These are phyloP conservation scores for Ectemnius continuus DNA, from an alignment of 2,888 invertebrate species.

Conservation along the genomic window DNA sequence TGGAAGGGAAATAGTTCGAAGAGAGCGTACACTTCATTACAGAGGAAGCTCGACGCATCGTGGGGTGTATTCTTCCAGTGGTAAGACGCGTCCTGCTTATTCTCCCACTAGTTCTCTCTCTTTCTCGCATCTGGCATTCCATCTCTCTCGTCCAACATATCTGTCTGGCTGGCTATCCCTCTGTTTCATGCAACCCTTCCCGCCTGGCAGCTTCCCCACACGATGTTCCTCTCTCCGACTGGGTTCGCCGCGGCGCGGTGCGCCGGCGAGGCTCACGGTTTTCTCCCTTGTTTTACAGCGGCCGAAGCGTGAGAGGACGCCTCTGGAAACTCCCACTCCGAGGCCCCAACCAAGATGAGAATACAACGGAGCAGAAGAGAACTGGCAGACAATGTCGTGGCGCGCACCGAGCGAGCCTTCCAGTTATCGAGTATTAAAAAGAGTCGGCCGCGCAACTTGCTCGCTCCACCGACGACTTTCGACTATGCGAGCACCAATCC, in stretches of 20 bases:
- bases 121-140: background rate
- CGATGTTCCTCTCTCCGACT: no score
- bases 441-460: no score
- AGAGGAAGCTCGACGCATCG: conserved; percentile 25
- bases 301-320: no score
- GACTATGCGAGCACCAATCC: no score
- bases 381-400: conserved; percentile 4
- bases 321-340: no score
- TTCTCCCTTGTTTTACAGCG: no score
- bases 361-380: conserved; percentile 13
- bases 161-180: no score
- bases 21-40: conserved; percentile 46
- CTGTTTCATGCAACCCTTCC: no score
- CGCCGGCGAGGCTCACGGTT: no score
- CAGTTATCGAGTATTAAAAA: conserved; percentile 5
- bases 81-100: conserved; percentile 24
- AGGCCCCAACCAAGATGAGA: background rate
- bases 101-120: conserved; percentile 22
- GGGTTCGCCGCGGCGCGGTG: no score
- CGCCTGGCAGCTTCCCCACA: no score
- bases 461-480: no score
- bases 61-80: conserved; percentile 41
- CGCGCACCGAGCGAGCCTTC: background rate
- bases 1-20: conserved; percentile 20
- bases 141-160: conserved; percentile 12